Percentiles rank a stretch among this genome's conserved stretches.
These are phyloP conservation scores for Monarcha castaneiventris DNA, from an alignment of 2,113 vertebrate genomes.

Conservation along the genomic window DNA sequence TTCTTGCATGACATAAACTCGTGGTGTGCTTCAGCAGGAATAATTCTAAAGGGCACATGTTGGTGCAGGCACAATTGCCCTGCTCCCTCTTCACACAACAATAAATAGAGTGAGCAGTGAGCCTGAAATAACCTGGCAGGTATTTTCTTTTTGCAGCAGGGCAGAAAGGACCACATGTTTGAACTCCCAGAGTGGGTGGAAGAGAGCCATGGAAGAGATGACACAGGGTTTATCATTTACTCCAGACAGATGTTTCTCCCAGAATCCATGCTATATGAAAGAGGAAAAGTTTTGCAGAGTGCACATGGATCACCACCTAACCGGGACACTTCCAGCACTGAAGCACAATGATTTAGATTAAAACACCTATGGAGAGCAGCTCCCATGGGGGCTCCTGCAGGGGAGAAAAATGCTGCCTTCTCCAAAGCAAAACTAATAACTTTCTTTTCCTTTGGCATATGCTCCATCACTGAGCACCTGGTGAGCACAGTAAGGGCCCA, in stretches of 20 bases:
- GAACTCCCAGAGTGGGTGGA: neutral
- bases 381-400: neutral
- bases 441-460: neutral
- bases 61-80: neutral
- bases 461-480: neutral
- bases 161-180: neutral
- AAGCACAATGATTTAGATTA: neutral
- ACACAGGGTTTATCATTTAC: neutral
- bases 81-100: neutral
- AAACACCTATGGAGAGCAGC: neutral
- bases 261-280: accelerated
- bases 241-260: neutral
- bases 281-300: neutral
- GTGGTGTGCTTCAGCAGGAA: neutral
- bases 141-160: neutral
- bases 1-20: neutral
- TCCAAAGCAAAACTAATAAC: neutral
- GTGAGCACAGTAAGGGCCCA: neutral
- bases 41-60: neutral
- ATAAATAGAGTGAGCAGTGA: neutral
- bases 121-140: neutral
- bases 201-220: neutral
- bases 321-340: neutral
- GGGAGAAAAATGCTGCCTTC: neutral
- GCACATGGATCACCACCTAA: neutral